phyloP scores from a whole-genome alignment of 1,140 invertebrate species.

The Drosophila ohnishii region DNA sequence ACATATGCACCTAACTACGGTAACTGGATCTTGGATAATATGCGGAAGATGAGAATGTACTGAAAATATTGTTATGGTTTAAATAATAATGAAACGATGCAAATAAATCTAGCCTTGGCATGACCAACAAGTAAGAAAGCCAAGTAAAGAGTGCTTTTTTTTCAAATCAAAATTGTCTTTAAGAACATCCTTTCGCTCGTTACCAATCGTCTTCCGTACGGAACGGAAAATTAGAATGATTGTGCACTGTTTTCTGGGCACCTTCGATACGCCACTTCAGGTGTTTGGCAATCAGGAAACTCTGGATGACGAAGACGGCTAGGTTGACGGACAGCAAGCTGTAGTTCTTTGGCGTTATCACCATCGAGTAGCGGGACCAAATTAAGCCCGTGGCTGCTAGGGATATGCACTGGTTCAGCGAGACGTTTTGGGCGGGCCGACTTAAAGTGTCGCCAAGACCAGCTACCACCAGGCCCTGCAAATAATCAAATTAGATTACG shows the following conservation, averaged over 20 bases:
- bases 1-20: too few species aligned
- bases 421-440: conserved; percentile 49
- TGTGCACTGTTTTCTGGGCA: conserved; percentile 3
- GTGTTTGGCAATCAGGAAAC: conserved; percentile 41
- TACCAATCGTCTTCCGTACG: conserved; percentile 33
- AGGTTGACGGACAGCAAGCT: conserved; percentile 54
- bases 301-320: conserved; percentile 46
- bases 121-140: too few species aligned
- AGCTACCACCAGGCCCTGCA: conserved; percentile 45
- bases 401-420: conserved; percentile 46
- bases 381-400: conserved; percentile 48
- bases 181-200: neutral
- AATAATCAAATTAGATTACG: neutral
- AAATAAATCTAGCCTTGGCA: neutral
- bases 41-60: neutral
- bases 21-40: neutral
- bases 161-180: too few species aligned
- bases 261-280: conserved; percentile 43
- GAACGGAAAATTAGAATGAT: conserved; percentile 1
- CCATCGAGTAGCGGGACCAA: conserved; percentile 63
- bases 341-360: conserved; percentile 66
- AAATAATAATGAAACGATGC: neutral
- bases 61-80: neutral
- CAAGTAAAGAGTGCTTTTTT: neutral
- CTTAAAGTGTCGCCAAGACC: conserved; percentile 54